These are phyloP conservation scores for Mirounga angustirostris DNA, from an alignment of 2,113 vertebrate species.

Conservation along the genomic window DNA sequence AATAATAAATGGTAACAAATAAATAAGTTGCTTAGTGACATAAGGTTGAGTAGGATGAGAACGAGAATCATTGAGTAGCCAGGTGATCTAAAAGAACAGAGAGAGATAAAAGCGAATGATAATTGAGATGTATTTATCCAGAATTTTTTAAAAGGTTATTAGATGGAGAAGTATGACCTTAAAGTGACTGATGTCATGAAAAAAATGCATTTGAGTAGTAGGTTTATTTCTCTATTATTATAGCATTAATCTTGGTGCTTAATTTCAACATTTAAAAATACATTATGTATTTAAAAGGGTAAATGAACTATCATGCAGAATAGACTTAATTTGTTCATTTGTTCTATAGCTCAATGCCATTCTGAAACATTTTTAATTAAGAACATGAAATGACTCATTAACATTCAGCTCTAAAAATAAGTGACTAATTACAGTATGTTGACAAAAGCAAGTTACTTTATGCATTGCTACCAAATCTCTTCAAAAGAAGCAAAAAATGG, in stretches of 20 bases:
- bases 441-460: slow-evolving; percentile 64
- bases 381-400: slow-evolving; percentile 71
- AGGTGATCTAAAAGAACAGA: neutral
- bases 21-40: neutral
- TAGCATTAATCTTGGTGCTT: neutral
- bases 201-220: neutral
- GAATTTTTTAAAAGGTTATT: neutral
- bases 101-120: neutral
- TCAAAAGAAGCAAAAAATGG: neutral
- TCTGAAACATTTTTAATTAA: slow-evolving; percentile 68
- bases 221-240: neutral
- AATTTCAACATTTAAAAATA: slow-evolving; percentile 49
- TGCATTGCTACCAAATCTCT: neutral
- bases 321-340: slow-evolving; percentile 58
- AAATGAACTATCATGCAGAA: slow-evolving; percentile 3
- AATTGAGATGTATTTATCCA: neutral
- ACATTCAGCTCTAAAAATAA: slow-evolving; percentile 66
- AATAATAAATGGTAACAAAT: neutral
- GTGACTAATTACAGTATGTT: slow-evolving; percentile 43
- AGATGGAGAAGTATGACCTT: neutral
- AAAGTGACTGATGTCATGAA: neutral
- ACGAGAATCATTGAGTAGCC: neutral
- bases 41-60: neutral
- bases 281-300: neutral
- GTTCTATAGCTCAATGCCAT: slow-evolving; percentile 43